These are phyloP conservation scores for Apteryx mantelli DNA, from an alignment of 2,113 vertebrate genomes.

Conservation along the genomic window DNA sequence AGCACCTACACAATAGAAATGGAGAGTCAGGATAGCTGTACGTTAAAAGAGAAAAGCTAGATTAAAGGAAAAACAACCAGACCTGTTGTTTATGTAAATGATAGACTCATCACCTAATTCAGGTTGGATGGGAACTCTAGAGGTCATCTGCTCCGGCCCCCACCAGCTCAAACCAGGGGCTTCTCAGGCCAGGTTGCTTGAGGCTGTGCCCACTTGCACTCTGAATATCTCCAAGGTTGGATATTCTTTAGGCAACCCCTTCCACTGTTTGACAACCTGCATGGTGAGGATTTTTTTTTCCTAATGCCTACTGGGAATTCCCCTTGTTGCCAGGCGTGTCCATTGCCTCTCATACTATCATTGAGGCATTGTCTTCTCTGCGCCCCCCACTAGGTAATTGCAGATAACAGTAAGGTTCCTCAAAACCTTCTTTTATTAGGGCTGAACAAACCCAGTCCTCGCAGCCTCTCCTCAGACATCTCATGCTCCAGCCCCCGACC, in stretches of 20 bases:
- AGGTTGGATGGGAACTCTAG: no score
- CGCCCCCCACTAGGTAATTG: not conserved
- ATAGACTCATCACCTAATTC: no score
- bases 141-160: not conserved
- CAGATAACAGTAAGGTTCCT: not conserved
- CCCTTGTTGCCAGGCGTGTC: not conserved
- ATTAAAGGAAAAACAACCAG: not conserved
- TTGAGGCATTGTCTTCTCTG: not conserved
- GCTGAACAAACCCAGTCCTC: not conserved
- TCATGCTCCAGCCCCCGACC: not conserved
- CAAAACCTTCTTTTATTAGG: not conserved
- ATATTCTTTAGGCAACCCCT: not conserved
- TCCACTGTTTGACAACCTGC: not conserved
- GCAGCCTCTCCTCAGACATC: not conserved
- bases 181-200: not conserved
- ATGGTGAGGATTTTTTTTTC: not conserved
- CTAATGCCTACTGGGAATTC: not conserved
- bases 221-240: not conserved
- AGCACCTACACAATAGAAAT: conserved; percentile 1
- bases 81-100: not conserved
- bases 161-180: not conserved
- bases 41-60: not conserved
- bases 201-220: not conserved
- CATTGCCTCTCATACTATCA: not conserved
- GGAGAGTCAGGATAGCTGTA: not conserved